A percentile compares a stretch with the other conserved stretches of the same genome.
phyloP scores from a whole-genome alignment of 2,888 invertebrate species.

The Boloria euphrosyne region DNA sequence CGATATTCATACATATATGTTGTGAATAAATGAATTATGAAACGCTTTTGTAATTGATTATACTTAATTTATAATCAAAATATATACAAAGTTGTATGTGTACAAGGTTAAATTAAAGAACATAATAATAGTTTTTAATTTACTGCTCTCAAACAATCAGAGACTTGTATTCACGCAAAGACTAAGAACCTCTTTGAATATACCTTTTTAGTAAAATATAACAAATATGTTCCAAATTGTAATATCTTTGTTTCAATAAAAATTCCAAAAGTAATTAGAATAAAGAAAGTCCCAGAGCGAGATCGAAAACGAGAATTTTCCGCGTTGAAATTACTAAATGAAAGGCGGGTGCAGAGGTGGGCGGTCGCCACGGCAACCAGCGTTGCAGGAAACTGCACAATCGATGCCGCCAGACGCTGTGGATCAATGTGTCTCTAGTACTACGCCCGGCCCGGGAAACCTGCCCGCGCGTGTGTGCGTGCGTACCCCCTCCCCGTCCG shows the following conservation, averaged over 20 bases:
- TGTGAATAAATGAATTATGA: not conserved
- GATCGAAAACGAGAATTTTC: conserved; percentile 42
- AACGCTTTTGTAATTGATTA: no score
- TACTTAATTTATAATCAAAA: not conserved
- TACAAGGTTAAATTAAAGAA: not conserved
- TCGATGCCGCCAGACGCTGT: conserved; percentile 81
- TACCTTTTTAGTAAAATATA: conserved; percentile 1
- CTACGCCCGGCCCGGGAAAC: conserved; percentile 78
- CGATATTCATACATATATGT: no score
- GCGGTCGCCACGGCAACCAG: conserved; percentile 69
- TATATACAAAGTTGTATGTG: not conserved
- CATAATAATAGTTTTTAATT: not conserved
- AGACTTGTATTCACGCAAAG: not conserved
- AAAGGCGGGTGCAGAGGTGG: conserved; percentile 60
- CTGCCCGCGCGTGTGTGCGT: conserved; percentile 61
- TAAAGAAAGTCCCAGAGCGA: conserved; percentile 25
- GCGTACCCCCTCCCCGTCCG: conserved; percentile 48
- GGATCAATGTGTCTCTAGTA: conserved; percentile 83
- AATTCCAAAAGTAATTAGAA: conserved; percentile 15
- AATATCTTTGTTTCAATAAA: conserved; percentile 12
- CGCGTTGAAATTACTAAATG: conserved; percentile 61
- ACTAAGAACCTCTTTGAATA: not conserved
- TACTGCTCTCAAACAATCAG: not conserved
- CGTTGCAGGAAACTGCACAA: conserved; percentile 82
- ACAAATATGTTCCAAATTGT: conserved; percentile 2